Evolutionary conservation across 2,888 invertebrate species (phyloP).

Genomic region (Drosophila ochracea): DNA sequence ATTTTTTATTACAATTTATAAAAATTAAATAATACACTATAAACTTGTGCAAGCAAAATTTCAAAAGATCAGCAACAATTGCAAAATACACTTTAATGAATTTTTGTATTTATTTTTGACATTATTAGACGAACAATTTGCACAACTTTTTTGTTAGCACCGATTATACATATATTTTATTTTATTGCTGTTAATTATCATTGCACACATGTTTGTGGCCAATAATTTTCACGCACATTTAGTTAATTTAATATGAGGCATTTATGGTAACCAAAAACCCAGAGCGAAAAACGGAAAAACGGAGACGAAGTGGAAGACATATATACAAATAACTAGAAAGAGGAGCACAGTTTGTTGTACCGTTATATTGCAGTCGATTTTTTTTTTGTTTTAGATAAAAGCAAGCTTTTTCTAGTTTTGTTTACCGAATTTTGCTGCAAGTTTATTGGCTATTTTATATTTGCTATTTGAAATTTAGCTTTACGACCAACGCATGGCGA

Average conservation of each 20-base stretch:
- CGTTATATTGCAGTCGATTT: conserved; percentile 54
- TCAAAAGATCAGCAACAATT: conserved; percentile 26
- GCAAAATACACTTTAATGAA: conserved; percentile 26
- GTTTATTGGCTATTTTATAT: conserved; percentile 28
- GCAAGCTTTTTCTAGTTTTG: conserved; percentile 35
- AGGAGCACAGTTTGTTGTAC: conserved; percentile 39
- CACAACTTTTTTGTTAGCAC: conserved; percentile 46
- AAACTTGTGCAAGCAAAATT: conserved; percentile 36
- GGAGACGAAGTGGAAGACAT: conserved; percentile 11
- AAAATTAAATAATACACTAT: neutral
- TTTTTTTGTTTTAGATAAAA: conserved; percentile 32
- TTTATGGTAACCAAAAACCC: conserved; percentile 17
- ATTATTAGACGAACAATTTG: conserved; percentile 39
- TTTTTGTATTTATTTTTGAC: conserved; percentile 37
- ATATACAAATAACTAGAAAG: conserved; percentile 44
- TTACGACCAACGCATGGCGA: conserved; percentile 35
- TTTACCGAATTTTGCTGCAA: conserved; percentile 45
- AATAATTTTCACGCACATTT: conserved; percentile 27
- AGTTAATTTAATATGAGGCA: conserved; percentile 22
- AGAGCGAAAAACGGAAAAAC: neutral
- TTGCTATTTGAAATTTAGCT: conserved; percentile 33
- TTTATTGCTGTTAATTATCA: conserved; percentile 51
- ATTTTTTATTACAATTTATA: conserved; percentile 2
- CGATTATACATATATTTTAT: conserved; percentile 43
- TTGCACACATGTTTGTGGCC: conserved; percentile 30